These are phyloP conservation scores for Narcine bancroftii DNA, from an alignment of 2,113 vertebrate genomes.

Conservation along the genomic window DNA sequence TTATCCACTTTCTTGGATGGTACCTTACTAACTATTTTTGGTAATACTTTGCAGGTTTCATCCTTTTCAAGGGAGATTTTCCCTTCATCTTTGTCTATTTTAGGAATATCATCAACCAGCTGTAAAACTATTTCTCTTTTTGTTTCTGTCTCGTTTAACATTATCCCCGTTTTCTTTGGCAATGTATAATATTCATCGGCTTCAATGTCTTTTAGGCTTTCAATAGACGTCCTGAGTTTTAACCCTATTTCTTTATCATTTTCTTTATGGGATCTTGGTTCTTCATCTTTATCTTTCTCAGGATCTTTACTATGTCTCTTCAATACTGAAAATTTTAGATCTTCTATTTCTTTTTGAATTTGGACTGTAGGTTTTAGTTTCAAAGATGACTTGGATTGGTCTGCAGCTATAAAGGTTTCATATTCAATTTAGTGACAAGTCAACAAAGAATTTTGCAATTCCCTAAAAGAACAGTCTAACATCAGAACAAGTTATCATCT, in stretches of 20 bases:
- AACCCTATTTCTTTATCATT: background rate
- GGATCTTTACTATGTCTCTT: constrained; percentile 49
- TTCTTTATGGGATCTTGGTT: background rate
- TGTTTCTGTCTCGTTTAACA: constrained; percentile 46
- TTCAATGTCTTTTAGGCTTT: constrained; percentile 8
- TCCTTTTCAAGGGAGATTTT: constrained; percentile 39
- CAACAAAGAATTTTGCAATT: constrained; percentile 43
- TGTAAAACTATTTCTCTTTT: constrained; percentile 48
- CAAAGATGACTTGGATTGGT: constrained; percentile 52
- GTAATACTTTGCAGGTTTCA: constrained; percentile 33
- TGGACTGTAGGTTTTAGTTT: constrained; percentile 59
- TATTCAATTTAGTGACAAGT: constrained; percentile 51
- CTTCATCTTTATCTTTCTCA: constrained; percentile 44
- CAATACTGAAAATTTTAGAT: constrained; percentile 46
- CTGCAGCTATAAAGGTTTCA: constrained; percentile 62
- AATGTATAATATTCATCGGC: constrained; percentile 36
- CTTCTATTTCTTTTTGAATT: constrained; percentile 52
- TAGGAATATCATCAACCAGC: constrained; percentile 42
- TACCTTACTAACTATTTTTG: constrained; percentile 38
- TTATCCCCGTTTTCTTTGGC: constrained; percentile 44
- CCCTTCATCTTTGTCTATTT: constrained; percentile 48
- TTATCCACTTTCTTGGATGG: constrained; percentile 38
- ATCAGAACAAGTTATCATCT: constrained; percentile 37
- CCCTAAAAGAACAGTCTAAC: constrained; percentile 40
- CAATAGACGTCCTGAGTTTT: background rate